These are phyloP conservation scores for Amorpha juglandis DNA, from an alignment of 2,888 invertebrate genomes.

Conservation along the genomic window DNA sequence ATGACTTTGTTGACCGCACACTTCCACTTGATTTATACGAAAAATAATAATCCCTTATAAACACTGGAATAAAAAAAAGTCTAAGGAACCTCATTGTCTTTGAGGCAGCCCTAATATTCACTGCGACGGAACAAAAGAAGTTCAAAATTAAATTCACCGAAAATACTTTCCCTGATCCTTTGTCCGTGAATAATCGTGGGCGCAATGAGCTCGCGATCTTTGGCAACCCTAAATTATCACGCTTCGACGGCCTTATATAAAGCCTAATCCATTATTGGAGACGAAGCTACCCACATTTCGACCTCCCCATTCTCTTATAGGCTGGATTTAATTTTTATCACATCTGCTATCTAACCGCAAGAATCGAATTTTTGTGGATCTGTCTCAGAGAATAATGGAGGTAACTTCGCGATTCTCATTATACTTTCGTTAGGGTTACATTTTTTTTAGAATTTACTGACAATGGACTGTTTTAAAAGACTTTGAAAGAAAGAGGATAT, in stretches of 20 bases:
- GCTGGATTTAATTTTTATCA: conserved; percentile 8
- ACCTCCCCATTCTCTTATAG: conserved; percentile 11
- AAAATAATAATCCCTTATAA: neutral
- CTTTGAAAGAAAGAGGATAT: too few relatives aligned
- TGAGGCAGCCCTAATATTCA: conserved; percentile 30
- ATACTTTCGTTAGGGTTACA: neutral
- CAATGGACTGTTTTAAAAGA: neutral
- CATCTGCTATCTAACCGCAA: conserved; percentile 2
- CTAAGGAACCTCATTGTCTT: conserved; percentile 27
- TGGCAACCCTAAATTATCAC: conserved; percentile 59
- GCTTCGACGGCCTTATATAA: conserved; percentile 57
- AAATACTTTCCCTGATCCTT: conserved; percentile 49
- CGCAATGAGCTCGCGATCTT: conserved; percentile 49
- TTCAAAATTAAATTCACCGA: conserved; percentile 54
- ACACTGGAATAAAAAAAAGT: conserved; percentile 28
- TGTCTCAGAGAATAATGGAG: conserved; percentile 5
- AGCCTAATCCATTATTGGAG: conserved; percentile 60
- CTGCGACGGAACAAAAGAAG: conserved; percentile 49
- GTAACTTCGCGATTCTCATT: neutral
- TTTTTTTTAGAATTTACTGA: neutral
- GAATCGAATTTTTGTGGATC: neutral
- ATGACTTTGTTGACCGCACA: neutral
- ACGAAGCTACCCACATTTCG: conserved; percentile 22
- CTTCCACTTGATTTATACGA: neutral
- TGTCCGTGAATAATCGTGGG: conserved; percentile 51